Evolutionary conservation across 2,888 invertebrate genomes (phyloP).

Genomic region (Zhengitettix transpicula): DNA sequence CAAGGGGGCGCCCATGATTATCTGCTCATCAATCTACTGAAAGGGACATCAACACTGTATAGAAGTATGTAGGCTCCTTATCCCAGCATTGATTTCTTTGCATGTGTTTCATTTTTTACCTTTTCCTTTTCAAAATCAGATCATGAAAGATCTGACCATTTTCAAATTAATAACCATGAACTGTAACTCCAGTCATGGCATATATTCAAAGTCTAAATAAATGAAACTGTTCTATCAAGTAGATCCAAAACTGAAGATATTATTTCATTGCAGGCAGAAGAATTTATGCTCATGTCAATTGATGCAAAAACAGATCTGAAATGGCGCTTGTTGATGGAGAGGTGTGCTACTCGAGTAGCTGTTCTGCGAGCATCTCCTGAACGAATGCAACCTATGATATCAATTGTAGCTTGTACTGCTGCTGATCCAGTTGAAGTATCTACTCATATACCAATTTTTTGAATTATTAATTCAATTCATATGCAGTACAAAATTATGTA

Average conservation of each 20-base stretch:
- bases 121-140: no score
- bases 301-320: constrained; percentile 37
- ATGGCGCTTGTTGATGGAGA: constrained; percentile 46
- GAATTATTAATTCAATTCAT: constrained; percentile 8
- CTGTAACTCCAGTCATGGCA: no score
- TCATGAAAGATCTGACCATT: no score
- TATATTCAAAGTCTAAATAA: no score
- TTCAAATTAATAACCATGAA: not conserved
- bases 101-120: no score
- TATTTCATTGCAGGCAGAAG: constrained; percentile 27
- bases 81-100: no score
- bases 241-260: not conserved
- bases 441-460: constrained; percentile 24
- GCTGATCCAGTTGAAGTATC: constrained; percentile 23
- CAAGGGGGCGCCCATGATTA: no score
- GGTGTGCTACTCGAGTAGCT: constrained; percentile 39
- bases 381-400: constrained; percentile 21
- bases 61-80: no score
- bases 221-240: no score
- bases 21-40: no score
- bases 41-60: no score
- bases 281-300: constrained; percentile 33
- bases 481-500: no score
- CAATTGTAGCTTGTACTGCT: constrained; percentile 21
- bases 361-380: constrained; percentile 19